Evolutionary conservation across 2,888 invertebrate species (phyloP).

Genomic region (Drosophila conformis): DNA sequence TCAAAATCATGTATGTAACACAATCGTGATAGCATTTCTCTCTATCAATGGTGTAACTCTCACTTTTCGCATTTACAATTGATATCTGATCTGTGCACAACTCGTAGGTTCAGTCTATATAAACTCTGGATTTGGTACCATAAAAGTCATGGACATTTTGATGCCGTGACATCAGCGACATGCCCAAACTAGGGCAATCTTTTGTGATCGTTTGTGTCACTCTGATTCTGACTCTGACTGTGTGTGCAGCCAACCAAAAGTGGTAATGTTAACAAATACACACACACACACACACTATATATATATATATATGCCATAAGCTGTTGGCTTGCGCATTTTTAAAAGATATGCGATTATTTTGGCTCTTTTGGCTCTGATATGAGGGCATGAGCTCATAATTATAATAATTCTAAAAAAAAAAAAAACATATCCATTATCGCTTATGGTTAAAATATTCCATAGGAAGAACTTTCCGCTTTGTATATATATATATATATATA

Average conservation of each 20-base stretch:
- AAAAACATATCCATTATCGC: slow-evolving; percentile 1
- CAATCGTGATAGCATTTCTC: not conserved
- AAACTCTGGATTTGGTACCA: slow-evolving; percentile 47
- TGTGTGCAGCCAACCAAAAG: slow-evolving; percentile 53
- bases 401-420: slow-evolving; percentile 11
- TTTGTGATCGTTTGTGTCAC: slow-evolving; percentile 45
- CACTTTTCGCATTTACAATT: slow-evolving; percentile 16
- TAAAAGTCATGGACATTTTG: slow-evolving; percentile 58
- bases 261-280: slow-evolving; percentile 29
- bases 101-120: slow-evolving; percentile 36
- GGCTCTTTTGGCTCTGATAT: slow-evolving; percentile 11
- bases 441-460: slow-evolving; percentile 1
- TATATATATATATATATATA: not conserved
- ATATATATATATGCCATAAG: slow-evolving; percentile 7
- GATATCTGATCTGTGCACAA: not conserved
- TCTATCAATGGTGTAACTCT: slow-evolving; percentile 7
- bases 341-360: slow-evolving; percentile 21
- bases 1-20: not conserved
- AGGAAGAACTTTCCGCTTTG: not conserved
- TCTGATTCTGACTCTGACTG: slow-evolving; percentile 7
- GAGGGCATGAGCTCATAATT: slow-evolving; percentile 33
- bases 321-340: slow-evolving; percentile 13
- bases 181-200: slow-evolving; percentile 63
- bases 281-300: slow-evolving; percentile 4
- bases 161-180: slow-evolving; percentile 61